Evolutionary conservation across 2,888 invertebrate species (phyloP).

Genomic region (Lysandra bellargus): DNA sequence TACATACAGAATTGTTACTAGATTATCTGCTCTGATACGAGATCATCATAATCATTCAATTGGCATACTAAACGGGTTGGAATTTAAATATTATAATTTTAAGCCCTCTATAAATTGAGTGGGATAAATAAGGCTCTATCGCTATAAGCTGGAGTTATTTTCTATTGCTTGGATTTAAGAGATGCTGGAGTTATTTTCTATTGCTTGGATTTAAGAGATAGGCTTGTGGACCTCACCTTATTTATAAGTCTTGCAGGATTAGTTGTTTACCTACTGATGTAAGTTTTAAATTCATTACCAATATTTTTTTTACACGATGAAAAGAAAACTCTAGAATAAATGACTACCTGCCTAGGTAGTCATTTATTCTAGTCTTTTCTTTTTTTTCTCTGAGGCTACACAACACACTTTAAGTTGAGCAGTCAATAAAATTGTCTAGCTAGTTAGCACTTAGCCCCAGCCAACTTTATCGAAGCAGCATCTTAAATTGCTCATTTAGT

Average conservation of each 20-base stretch:
- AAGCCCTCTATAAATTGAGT: neutral
- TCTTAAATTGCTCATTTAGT: conserved; percentile 15
- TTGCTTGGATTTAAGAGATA: neutral
- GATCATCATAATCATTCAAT: neutral
- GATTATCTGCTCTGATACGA: conserved; percentile 17
- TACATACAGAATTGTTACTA: neutral
- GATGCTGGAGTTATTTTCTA: neutral
- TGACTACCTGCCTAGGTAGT: neutral
- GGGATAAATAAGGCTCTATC: neutral
- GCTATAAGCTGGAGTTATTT: neutral
- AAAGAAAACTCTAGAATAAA: neutral
- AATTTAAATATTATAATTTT: neutral
- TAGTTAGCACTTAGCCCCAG: neutral
- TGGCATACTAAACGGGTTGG: conserved; percentile 4
- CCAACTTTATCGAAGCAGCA: neutral
- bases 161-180: neutral
- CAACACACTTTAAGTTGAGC: neutral
- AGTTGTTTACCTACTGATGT: neutral
- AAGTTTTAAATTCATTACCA: neutral
- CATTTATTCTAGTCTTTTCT: no score
- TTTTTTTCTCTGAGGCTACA: neutral
- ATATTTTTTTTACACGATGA: no score
- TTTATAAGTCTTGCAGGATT: neutral
- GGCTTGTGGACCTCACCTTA: neutral
- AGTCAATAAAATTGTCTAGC: neutral